A percentile compares a stretch with the other conserved stretches of the same genome.
These are phyloP conservation scores for Gerris buenoi DNA, from an alignment of 1,140 invertebrate genomes.

Conservation along the genomic window DNA sequence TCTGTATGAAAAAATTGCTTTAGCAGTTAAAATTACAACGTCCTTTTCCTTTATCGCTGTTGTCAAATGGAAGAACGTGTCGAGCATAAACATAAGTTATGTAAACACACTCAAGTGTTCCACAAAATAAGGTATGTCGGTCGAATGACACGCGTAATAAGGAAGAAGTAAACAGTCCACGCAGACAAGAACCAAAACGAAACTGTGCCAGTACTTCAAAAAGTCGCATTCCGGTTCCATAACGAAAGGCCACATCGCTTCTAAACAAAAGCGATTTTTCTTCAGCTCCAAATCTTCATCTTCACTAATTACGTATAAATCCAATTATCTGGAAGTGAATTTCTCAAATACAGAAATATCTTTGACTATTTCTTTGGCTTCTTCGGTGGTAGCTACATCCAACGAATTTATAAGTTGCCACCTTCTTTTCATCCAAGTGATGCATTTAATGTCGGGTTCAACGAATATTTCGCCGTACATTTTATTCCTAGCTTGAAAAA, in stretches of 20 bases:
- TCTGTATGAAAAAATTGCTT: too few relatives aligned
- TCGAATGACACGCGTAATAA: not conserved
- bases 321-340: not conserved
- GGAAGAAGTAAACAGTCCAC: not conserved
- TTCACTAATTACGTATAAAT: not conserved
- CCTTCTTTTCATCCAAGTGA: not conserved
- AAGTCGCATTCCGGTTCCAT: conserved; percentile 2
- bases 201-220: not conserved
- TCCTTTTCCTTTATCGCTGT: not conserved
- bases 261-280: not conserved
- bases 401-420: not conserved
- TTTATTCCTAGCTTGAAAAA: not conserved
- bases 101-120: not conserved
- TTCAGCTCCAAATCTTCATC: not conserved
- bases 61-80: not conserved
- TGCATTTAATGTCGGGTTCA: not conserved
- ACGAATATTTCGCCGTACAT: not conserved
- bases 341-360: not conserved
- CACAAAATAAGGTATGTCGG: not conserved
- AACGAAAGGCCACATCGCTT: not conserved
- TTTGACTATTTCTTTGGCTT: not conserved
- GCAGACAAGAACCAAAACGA: not conserved
- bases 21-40: not conserved
- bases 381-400: not conserved
- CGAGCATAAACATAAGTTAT: not conserved